A percentile compares a stretch with the other conserved stretches of the same genome.
Conservation (phyloP, 2,888 invertebrate species). For the Drosophila affinis region DNA sequence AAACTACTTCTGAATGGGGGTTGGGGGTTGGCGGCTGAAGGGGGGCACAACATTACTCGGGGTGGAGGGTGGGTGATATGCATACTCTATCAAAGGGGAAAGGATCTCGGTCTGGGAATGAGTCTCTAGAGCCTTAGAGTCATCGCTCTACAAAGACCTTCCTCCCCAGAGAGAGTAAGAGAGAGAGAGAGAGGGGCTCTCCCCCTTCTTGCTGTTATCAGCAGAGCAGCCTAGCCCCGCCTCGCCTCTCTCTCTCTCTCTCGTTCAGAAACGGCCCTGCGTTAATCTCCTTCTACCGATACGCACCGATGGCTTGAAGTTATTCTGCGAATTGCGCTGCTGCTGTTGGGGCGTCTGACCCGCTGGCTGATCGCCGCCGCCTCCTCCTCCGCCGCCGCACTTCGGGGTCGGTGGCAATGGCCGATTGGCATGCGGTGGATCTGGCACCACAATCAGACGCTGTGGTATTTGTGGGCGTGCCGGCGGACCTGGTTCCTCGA, state of each 20-base stretch:
- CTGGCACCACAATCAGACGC: slow-evolving; percentile 95
- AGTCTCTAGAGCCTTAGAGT: background rate
- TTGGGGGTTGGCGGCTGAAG: background rate
- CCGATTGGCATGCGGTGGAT: slow-evolving; percentile 88
- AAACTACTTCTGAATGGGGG: slow-evolving; percentile 26
- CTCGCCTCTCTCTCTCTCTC: background rate
- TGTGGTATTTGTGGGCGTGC: slow-evolving; percentile 95
- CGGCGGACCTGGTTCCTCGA: slow-evolving; percentile 93
- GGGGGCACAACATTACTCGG: background rate
- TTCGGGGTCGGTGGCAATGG: slow-evolving; percentile 84
- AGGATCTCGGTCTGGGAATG: no score
- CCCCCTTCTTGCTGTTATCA: slow-evolving; percentile 16
- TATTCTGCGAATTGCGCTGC: slow-evolving; percentile 92
- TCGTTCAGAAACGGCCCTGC: slow-evolving; percentile 14
- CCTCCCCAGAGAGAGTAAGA: slow-evolving; percentile 1
- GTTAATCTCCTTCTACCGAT: slow-evolving; percentile 41
- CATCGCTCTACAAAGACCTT: background rate
- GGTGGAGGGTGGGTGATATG: background rate
- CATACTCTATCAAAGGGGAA: background rate
- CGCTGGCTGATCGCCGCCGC: slow-evolving; percentile 47
- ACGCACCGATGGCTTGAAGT: slow-evolving; percentile 94
- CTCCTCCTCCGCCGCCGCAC: slow-evolving; percentile 46
- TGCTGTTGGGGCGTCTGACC: slow-evolving; percentile 86
- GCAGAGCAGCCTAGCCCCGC: background rate
- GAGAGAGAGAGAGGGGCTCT: background rate